Conservation (phyloP, 2,797 vertebrate genomes). For the Pseudocheirus occidentalis region DNA sequence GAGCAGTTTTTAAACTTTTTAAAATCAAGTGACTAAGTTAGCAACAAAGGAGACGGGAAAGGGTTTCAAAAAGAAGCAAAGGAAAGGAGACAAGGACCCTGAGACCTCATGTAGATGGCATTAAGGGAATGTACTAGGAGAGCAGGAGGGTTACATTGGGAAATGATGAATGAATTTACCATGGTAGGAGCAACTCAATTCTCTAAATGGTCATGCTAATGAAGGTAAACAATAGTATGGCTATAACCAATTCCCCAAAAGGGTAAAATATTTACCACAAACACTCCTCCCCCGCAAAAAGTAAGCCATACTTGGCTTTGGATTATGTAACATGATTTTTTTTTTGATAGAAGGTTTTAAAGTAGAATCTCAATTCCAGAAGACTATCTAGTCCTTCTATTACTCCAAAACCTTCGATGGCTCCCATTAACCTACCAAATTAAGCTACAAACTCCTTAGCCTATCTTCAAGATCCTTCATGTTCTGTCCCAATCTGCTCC, state of each 20-base stretch:
- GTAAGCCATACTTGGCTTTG: background rate
- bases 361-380: background rate
- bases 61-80: background rate
- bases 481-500: background rate
- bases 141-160: background rate
- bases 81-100: background rate
- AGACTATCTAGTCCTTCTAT: background rate
- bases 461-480: background rate
- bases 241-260: background rate
- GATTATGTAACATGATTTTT: background rate
- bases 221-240: background rate
- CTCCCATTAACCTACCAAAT: background rate
- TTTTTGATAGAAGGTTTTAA: background rate
- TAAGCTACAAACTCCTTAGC: background rate
- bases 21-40: background rate
- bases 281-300: background rate
- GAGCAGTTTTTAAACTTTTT: background rate
- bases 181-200: background rate
- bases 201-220: background rate
- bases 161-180: background rate
- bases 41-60: background rate
- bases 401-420: background rate
- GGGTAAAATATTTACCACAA: background rate
- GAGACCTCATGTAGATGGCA: background rate
- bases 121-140: background rate